phyloP scores from a whole-genome alignment of 2,888 invertebrate species.

The Agrilus biguttatus region DNA sequence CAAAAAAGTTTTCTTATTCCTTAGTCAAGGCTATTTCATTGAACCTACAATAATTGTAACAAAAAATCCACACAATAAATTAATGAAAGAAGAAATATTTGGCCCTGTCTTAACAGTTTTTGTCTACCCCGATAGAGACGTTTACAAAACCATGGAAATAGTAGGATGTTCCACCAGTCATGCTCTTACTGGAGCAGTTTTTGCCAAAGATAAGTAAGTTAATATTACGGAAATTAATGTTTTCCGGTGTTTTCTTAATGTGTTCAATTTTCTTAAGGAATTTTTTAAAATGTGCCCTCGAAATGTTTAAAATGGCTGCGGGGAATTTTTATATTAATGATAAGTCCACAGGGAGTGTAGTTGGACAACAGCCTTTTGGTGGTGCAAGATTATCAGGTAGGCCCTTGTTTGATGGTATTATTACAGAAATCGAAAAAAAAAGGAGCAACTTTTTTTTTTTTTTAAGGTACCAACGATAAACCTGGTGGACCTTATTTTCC shows the following conservation, averaged over 20 bases:
- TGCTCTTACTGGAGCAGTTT: constrained; percentile 92
- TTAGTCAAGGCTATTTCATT: constrained; percentile 74
- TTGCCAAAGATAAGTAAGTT: constrained; percentile 66
- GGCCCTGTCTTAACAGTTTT: constrained; percentile 86
- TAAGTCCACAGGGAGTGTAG: constrained; percentile 89
- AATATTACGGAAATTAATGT: background rate
- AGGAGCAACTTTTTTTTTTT: constrained; percentile 7
- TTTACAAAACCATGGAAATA: constrained; percentile 54
- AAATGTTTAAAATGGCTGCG: constrained; percentile 49
- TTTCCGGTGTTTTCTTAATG: background rate
- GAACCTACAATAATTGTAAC: constrained; percentile 87
- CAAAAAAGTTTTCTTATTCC: no score
- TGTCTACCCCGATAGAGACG: constrained; percentile 69
- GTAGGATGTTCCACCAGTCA: constrained; percentile 74
- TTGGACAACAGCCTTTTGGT: constrained; percentile 94
- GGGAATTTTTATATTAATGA: constrained; percentile 95
- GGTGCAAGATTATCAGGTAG: constrained; percentile 80
- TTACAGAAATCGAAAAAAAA: no score
- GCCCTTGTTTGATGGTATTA: background rate
- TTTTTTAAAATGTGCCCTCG: constrained; percentile 45
- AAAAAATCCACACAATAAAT: constrained; percentile 69
- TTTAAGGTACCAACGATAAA: constrained; percentile 81
- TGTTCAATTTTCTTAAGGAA: background rate
- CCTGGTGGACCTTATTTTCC: constrained; percentile 88
- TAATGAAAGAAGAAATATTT: constrained; percentile 93